Conservation (phyloP, 1,140 invertebrate species). For the Metopolophium dirhodum region DNA sequence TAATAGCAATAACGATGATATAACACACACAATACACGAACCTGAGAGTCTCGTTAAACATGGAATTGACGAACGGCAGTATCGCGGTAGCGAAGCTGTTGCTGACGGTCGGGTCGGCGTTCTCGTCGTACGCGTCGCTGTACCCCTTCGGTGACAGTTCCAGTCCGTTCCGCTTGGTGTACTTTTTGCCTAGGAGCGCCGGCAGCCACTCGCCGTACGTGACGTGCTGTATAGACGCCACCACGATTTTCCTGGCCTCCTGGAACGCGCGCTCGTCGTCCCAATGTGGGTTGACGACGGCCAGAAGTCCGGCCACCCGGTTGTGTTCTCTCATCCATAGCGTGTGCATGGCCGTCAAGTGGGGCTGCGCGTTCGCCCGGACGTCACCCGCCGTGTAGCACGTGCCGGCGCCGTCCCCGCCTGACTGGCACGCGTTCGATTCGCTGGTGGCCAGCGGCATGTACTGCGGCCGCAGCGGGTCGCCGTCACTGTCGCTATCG, state of each 20-base stretch:
- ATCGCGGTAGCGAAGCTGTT: slow-evolving; percentile 78
- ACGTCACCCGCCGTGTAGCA: slow-evolving; percentile 66
- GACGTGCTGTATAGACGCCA: slow-evolving; percentile 87
- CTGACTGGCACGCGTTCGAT: slow-evolving; percentile 60
- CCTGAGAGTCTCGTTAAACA: slow-evolving; percentile 68
- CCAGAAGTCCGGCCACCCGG: slow-evolving; percentile 73
- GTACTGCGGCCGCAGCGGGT: not conserved
- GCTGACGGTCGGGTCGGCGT: slow-evolving; percentile 71
- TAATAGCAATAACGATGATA: not conserved
- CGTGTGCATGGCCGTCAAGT: slow-evolving; percentile 80
- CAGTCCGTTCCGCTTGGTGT: slow-evolving; percentile 48
- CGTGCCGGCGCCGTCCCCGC: slow-evolving; percentile 63
- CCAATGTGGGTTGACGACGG: slow-evolving; percentile 73
- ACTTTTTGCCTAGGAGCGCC: slow-evolving; percentile 67
- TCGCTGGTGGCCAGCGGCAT: not conserved
- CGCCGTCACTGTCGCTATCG: not conserved
- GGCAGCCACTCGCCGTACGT: slow-evolving; percentile 89
- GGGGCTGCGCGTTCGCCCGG: slow-evolving; percentile 80
- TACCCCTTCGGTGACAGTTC: slow-evolving; percentile 57
- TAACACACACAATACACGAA: slow-evolving; percentile 58
- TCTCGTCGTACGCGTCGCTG: slow-evolving; percentile 66
- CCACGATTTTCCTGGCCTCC: slow-evolving; percentile 81
- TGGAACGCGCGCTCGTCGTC: slow-evolving; percentile 81
- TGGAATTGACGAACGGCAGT: slow-evolving; percentile 73
- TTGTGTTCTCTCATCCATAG: slow-evolving; percentile 91